A percentile compares a stretch with the other conserved stretches of the same genome.
Conservation (phyloP, 35 echinoderm and acorn worm genomes). For the Heliocidaris erythrogramma region DNA sequence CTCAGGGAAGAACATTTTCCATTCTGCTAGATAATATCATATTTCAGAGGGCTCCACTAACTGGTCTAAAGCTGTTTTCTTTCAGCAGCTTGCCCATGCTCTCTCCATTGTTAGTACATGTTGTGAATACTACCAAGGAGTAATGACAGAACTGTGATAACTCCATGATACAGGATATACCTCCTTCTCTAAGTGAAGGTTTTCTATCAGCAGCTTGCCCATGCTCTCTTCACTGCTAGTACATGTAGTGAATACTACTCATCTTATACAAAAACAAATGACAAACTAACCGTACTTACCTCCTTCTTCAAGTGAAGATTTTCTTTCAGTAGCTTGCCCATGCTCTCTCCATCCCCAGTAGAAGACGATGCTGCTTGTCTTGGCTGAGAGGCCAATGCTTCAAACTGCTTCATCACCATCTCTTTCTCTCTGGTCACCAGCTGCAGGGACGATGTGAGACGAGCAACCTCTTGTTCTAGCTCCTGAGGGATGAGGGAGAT, state of each 20-base stretch:
- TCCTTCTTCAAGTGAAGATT: constrained; percentile 66
- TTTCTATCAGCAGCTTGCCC: no score
- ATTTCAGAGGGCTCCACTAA: neutral
- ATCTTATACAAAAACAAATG: neutral
- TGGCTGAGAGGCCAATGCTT: neutral
- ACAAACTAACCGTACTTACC: constrained; percentile 36
- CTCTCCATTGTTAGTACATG: no score
- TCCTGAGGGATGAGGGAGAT: neutral
- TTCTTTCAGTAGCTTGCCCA: constrained; percentile 54
- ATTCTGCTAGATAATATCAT: neutral
- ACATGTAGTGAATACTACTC: neutral
- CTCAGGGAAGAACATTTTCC: no score
- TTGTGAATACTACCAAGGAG: no score
- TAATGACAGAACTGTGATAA: no score
- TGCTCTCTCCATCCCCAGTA: constrained; percentile 36
- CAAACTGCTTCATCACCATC: constrained; percentile 43
- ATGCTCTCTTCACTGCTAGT: no score
- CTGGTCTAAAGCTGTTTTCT: neutral
- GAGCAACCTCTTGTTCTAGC: neutral
- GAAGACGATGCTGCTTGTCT: neutral
- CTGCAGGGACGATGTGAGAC: neutral
- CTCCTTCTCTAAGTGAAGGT: no score
- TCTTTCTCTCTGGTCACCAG: constrained; percentile 51
- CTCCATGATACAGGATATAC: no score
- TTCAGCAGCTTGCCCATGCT: neutral